Evolutionary conservation across 2,888 invertebrate species (phyloP).

Genomic region (Lathronympha strigana): DNA sequence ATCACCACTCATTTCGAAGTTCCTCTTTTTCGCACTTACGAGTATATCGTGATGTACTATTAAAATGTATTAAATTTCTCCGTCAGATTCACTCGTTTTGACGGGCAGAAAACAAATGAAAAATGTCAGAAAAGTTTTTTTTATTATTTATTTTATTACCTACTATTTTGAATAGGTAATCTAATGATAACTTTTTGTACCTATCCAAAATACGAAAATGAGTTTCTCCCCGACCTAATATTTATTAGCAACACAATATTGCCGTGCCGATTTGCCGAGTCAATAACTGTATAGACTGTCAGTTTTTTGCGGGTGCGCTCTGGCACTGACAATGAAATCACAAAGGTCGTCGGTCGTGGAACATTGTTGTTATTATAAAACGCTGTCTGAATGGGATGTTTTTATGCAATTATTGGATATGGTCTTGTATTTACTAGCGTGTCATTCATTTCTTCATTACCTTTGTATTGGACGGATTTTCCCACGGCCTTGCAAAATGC

Average conservation of each 20-base stretch:
- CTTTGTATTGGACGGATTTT: neutral
- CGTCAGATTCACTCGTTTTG: too few species aligned
- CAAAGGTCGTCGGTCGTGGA: slow-evolving; percentile 36
- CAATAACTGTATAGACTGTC: neutral
- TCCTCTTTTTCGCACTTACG: too few species aligned
- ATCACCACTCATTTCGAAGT: too few species aligned
- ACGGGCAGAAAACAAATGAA: too few species aligned
- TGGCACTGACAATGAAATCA: slow-evolving; percentile 40
- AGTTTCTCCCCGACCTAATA: neutral
- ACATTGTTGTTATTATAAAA: slow-evolving; percentile 25
- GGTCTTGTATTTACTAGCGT: neutral
- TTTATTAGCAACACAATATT: neutral
- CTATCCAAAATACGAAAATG: too few species aligned
- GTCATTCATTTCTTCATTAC: neutral
- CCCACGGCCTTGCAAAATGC: neutral
- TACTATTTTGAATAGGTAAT: too few species aligned
- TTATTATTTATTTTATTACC: too few species aligned
- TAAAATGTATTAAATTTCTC: too few species aligned
- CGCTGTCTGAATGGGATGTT: neutral
- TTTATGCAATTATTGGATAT: neutral
- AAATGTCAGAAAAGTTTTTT: too few species aligned
- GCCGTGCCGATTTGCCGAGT: neutral
- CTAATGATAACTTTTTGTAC: too few species aligned
- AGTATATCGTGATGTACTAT: too few species aligned
- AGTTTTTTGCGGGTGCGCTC: slow-evolving; percentile 25